These are phyloP conservation scores for Struthio camelus DNA, from an alignment of 2,113 vertebrate species.

Conservation along the genomic window DNA sequence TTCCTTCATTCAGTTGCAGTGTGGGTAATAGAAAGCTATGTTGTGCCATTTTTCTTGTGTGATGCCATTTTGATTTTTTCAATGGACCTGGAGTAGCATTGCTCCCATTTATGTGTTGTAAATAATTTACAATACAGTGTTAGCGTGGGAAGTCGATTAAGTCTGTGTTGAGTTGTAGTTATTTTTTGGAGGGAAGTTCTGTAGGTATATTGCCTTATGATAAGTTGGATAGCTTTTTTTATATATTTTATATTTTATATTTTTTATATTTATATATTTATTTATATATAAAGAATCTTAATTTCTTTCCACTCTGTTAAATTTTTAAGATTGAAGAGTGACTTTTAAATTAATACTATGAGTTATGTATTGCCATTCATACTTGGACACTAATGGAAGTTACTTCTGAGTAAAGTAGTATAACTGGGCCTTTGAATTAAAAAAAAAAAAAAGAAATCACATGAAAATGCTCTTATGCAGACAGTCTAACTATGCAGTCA, in stretches of 20 bases:
- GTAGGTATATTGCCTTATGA: accelerated
- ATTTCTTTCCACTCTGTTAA: background rate
- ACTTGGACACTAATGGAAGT: accelerated
- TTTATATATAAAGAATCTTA: background rate
- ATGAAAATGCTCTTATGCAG: background rate
- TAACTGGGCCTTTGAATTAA: background rate
- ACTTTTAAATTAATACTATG: background rate
- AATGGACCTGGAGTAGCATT: conserved; percentile 70
- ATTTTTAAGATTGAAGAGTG: background rate
- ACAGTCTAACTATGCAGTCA: background rate
- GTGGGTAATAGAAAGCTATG: conserved; percentile 66
- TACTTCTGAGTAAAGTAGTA: background rate
- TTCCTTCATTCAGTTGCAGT: conserved; percentile 69
- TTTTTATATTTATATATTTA: too few relatives aligned
- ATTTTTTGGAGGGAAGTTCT: background rate
- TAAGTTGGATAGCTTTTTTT: background rate
- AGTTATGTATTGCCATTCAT: background rate
- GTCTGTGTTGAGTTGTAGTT: background rate
- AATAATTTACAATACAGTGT: conserved; percentile 62
- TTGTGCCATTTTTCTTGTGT: conserved; percentile 63
- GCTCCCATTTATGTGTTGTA: conserved; percentile 75
- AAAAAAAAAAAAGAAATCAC: background rate
- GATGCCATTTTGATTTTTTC: conserved; percentile 76
- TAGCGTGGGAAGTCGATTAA: conserved; percentile 47
- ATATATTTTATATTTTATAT: too few relatives aligned